Evolutionary conservation across 2,888 invertebrate species (phyloP).

Genomic region (Hyppa rectilinea): DNA sequence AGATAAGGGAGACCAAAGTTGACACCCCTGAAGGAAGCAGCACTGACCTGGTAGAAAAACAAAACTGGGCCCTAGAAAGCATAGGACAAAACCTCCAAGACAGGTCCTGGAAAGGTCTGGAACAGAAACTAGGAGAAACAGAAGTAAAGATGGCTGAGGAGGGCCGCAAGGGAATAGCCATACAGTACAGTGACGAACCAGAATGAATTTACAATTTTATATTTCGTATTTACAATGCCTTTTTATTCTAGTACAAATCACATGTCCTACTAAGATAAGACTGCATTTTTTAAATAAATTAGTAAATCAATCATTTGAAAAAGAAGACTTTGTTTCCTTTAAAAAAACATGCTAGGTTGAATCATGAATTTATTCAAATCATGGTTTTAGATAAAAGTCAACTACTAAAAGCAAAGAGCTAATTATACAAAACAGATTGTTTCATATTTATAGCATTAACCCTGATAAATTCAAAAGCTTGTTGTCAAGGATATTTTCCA

Average conservation of each 20-base stretch:
- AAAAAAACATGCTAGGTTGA: constrained; percentile 22
- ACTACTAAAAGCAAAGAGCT: constrained; percentile 9
- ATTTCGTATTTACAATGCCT: constrained; percentile 70
- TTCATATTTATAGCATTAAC: neutral
- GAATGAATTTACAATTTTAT: constrained; percentile 72
- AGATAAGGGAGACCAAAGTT: constrained; percentile 89
- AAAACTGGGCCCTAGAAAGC: constrained; percentile 89
- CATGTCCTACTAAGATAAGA: constrained; percentile 67
- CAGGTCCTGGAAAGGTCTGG: constrained; percentile 96
- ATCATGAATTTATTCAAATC: constrained; percentile 1
- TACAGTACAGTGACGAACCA: constrained; percentile 92
- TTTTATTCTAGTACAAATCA: constrained; percentile 60
- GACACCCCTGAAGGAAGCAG: constrained; percentile 79
- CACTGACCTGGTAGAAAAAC: constrained; percentile 84
- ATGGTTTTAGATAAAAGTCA: constrained; percentile 11
- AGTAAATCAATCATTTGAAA: constrained; percentile 35
- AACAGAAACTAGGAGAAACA: constrained; percentile 94
- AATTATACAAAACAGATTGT: constrained; percentile 17
- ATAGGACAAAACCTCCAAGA: constrained; percentile 92
- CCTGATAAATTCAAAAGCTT: neutral
- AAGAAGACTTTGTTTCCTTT: constrained; percentile 23
- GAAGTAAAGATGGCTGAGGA: constrained; percentile 92
- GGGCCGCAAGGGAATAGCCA: constrained; percentile 95
- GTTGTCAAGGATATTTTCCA: neutral
- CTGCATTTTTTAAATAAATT: constrained; percentile 63